Conservation (phyloP, 2,113 vertebrate species). For the Caretta caretta region DNA sequence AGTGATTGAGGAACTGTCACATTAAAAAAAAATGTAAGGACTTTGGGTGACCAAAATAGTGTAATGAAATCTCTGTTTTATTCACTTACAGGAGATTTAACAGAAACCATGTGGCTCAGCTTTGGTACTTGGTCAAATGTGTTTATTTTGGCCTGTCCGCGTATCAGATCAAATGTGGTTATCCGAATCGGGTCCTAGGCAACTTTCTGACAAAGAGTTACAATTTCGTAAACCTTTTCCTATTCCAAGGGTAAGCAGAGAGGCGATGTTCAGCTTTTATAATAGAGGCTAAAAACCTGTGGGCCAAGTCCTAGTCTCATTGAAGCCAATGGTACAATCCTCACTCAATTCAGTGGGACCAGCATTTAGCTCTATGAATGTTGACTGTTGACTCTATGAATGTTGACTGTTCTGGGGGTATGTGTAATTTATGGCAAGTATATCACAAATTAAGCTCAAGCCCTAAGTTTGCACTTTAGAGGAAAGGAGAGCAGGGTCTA, state of each 20-base stretch:
- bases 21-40: neutral
- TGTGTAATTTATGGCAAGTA: accelerated
- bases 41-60: neutral
- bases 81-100: constrained; percentile 78
- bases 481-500: accelerated
- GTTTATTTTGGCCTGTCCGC: constrained; percentile 80
- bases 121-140: constrained; percentile 82
- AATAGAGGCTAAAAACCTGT: neutral
- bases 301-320: neutral
- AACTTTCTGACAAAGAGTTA: constrained; percentile 83
- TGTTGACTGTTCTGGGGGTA: neutral
- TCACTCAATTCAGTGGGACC: neutral
- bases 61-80: neutral
- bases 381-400: neutral
- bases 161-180: constrained; percentile 80
- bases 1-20: neutral
- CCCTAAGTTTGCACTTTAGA: neutral
- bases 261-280: neutral
- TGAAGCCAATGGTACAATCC: neutral
- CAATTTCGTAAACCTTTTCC: constrained; percentile 80
- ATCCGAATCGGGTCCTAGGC: constrained; percentile 77
- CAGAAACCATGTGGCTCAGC: constrained; percentile 75
- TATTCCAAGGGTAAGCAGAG: constrained; percentile 77
- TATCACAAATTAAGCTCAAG: neutral
- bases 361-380: neutral